Evolutionary conservation across 92 coral and sea anemone genomes (phyloP).

Genomic region (Plumapathes pennacea): DNA sequence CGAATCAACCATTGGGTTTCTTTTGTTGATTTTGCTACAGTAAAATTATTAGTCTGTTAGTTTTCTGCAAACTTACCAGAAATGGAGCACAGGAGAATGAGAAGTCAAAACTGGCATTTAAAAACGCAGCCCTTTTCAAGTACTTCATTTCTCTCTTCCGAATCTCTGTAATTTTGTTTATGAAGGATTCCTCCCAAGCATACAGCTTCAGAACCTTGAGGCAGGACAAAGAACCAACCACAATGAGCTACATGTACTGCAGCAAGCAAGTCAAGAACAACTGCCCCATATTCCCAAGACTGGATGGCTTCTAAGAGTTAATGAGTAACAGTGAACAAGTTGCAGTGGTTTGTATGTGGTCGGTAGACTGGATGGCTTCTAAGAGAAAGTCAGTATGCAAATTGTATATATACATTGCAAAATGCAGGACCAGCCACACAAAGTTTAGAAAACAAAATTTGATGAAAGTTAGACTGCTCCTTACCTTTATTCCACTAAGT

Average conservation of each 20-base stretch:
- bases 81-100: conserved; percentile 81
- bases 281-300: no score
- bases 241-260: background rate
- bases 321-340: no score
- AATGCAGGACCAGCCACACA: no score
- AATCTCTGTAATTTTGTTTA: conserved; percentile 47
- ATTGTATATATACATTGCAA: no score
- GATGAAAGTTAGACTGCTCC: background rate
- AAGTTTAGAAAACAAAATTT: background rate
- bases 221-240: background rate
- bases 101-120: conserved; percentile 54
- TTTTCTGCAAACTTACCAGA: conserved; percentile 74
- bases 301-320: no score
- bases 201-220: conserved; percentile 80
- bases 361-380: no score
- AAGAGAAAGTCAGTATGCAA: no score
- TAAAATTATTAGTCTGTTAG: no score
- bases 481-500: conserved; percentile 63
- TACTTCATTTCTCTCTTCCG: conserved; percentile 60
- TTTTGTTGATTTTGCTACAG: no score
- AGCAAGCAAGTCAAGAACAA: no score
- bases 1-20: conserved; percentile 33
- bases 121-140: conserved; percentile 44
- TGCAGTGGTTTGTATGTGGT: no score
- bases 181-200: conserved; percentile 89